phyloP scores from a whole-genome alignment of 2,888 invertebrate species.

The Perdita meconis region DNA sequence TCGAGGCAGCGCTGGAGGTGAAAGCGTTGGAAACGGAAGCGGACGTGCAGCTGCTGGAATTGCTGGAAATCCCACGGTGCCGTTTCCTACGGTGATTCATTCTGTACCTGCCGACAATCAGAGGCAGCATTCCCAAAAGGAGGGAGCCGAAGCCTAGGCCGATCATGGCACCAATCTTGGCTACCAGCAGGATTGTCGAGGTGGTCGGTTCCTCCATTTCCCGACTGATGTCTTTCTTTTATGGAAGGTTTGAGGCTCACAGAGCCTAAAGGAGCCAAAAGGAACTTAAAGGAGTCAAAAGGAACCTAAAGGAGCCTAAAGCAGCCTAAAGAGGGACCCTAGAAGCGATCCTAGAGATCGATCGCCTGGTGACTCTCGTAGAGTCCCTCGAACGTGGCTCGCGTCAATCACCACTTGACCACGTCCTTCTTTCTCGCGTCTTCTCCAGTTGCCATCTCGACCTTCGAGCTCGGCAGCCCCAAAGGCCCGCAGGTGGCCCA shows the following conservation, averaged over 20 bases:
- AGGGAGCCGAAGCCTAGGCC: slow-evolving; percentile 87
- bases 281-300: too few relatives aligned
- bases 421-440: slow-evolving; percentile 21
- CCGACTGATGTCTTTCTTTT: too few relatives aligned
- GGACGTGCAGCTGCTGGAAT: slow-evolving; percentile 76
- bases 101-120: slow-evolving; percentile 83
- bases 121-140: slow-evolving; percentile 86
- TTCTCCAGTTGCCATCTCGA: slow-evolving; percentile 30
- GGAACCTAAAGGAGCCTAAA: too few relatives aligned
- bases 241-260: too few relatives aligned
- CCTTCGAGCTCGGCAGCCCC: not conserved
- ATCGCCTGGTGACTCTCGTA: not conserved
- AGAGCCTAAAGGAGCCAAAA: too few relatives aligned
- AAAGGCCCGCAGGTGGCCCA: slow-evolving; percentile 10
- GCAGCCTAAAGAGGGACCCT: too few relatives aligned
- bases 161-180: slow-evolving; percentile 87
- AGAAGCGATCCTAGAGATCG: too few relatives aligned
- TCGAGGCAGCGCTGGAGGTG: slow-evolving; percentile 59
- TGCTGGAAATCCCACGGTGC: slow-evolving; percentile 74
- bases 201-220: slow-evolving; percentile 67
- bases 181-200: slow-evolving; percentile 82
- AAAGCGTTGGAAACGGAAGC: slow-evolving; percentile 72
- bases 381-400: not conserved
- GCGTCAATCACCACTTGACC: slow-evolving; percentile 23
- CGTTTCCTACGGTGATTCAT: slow-evolving; percentile 68